Base-by-base conservation (phyloP, 2,113 vertebrate species). In the Rhegmatorhina hoffmannsi region DNA sequence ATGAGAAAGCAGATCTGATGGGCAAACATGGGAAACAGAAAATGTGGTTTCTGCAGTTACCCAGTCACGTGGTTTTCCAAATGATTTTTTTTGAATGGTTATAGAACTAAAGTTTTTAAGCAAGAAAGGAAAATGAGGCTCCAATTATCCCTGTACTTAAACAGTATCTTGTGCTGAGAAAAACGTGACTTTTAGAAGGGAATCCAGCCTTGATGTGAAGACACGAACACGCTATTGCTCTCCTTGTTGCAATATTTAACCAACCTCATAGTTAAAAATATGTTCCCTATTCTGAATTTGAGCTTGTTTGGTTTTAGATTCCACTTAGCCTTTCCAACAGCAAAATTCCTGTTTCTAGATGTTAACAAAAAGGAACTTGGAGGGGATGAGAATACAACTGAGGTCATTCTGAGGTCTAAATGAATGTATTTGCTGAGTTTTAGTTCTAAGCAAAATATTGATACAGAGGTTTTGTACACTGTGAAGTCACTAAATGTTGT, bases 151-250 rank as follows among this genome's bases (percentile, higher is more conserved):
- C 50, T 60, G 49, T 24, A 11, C 44, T 55, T 62, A 9, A 68
- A 49, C 17, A 70, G 26, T 8, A 36, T 56, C 9, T 50, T 69
- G 31, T 66, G 33, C 43, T 74, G 47, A 29, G 31, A 19, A 50
- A 47, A 78, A 33, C 2, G 1, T 34, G 31, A 11, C 11, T 68
- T 60, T 67, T 25, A 13, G 68, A 55, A 60, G 40, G 31, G 7
- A 66, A 59, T 59, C 19, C 38, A 59, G 14, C 10, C 24, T 72
- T 60, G 8, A 3, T 29, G 34, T 17, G 15, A 56, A 49, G 80
- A 60, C 23, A 8, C 0, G 8, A 24, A 9, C 1, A 7, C 56
- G 25, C n/a, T 3, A 1, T 36, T 77, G 25, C 36, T 77, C 31
- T 36, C 19, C 72, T 83, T 58, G 23, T 60, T 89, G 46, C n/a